phyloP scores from a whole-genome alignment of 2,797 vertebrate species.

The Hipposideros larvatus region DNA sequence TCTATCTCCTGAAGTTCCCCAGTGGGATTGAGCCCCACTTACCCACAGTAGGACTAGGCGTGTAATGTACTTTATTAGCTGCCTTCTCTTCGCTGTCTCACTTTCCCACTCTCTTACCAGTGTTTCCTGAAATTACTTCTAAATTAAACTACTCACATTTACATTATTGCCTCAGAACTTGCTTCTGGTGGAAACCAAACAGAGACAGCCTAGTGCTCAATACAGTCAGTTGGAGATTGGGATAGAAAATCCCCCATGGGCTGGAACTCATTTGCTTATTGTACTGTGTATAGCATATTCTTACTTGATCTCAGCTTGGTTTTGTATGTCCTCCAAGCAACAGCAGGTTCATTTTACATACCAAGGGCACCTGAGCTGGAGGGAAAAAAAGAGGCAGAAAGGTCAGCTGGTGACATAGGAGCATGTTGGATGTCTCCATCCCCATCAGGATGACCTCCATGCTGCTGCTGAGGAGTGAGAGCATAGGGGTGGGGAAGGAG shows the following conservation, averaged over 20 bases:
- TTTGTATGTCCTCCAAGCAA: background rate
- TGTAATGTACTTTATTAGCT: background rate
- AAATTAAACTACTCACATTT: slow-evolving; percentile 1
- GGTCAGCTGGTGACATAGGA: background rate
- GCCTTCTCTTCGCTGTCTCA: background rate
- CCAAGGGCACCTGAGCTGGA: background rate
- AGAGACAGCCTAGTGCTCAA: background rate
- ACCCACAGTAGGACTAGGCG: background rate
- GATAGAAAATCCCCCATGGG: background rate
- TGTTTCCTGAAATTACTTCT: slow-evolving; percentile 27
- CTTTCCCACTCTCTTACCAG: background rate
- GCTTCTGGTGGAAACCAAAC: background rate
- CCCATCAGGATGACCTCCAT: background rate
- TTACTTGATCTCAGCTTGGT: background rate
- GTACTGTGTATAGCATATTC: background rate
- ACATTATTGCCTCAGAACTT: slow-evolving; percentile 2
- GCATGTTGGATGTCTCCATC: background rate
- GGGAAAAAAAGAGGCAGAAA: background rate
- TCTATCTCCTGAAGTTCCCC: background rate
- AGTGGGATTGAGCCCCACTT: background rate
- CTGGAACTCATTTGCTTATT: background rate
- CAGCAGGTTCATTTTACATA: background rate
- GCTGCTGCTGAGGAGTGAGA: background rate
- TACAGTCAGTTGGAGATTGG: background rate
- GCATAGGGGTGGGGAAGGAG: background rate